Evolutionary conservation across 2,797 vertebrate genomes (phyloP).

Genomic region (Petrocephalus sullivani): DNA sequence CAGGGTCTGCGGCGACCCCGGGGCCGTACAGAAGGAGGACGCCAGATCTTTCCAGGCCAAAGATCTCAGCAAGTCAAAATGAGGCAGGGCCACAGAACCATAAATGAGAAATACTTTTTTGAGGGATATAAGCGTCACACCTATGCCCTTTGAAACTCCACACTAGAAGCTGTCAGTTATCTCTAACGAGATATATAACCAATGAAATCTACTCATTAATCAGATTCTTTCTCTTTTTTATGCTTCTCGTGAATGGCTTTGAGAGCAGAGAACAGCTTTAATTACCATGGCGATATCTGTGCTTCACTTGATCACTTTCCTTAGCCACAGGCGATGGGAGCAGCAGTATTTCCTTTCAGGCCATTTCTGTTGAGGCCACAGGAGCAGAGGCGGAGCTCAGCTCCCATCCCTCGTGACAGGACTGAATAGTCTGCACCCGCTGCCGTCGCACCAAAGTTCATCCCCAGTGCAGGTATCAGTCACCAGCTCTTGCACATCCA

Average conservation of each 20-base stretch:
- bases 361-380: too few species aligned
- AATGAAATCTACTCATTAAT: background rate
- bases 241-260: background rate
- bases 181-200: background rate
- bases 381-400: background rate
- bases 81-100: background rate
- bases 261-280: background rate
- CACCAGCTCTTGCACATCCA: conserved; percentile 8
- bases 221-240: background rate
- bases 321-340: background rate
- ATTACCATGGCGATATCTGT: background rate
- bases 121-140: background rate
- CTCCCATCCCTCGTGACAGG: background rate
- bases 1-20: background rate
- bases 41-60: background rate
- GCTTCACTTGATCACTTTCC: background rate
- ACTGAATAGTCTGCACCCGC: background rate
- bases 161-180: background rate
- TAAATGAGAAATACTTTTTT: background rate
- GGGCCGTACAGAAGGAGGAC: background rate
- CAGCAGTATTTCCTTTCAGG: background rate
- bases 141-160: background rate
- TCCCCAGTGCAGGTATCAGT: conserved; percentile 29
- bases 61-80: background rate
- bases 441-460: conserved; percentile 9